Evolutionary conservation across 2,113 vertebrate species (phyloP), one percentile per base, ranked within the genome.

Genomic region (Rissa tridactyla): DNA sequence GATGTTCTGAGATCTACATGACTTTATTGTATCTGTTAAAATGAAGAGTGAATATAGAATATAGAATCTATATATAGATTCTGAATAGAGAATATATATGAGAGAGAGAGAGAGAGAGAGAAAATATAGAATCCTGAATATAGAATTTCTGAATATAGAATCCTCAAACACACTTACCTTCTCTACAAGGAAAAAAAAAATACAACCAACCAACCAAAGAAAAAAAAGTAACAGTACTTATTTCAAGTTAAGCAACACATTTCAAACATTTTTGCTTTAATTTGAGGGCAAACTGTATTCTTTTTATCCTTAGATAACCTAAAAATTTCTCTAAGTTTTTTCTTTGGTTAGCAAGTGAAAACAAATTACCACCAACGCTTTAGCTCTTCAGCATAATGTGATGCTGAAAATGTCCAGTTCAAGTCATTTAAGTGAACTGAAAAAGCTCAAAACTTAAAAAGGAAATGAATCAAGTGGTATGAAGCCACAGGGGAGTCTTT

Each of bases 141-240:
- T 26, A 52, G 51, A 26, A 8, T 52, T 52, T 52, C 13, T 40
- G 34, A 58, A 36, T 47, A 80, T 32, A 44, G 75, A 88, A 36
- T 65, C 14, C 34, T 77, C 22, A 76, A 52, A 86, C 15, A 58
- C 13, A 57, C 9, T 21, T 55, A 57, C 10, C 13, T 70, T 69
- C 10, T 8, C 13, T 15, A 15, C 17, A 64, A 29, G 14, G 16
- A 3, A 36, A 61, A 46, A 75, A 20, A 20, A 1, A 0, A 2
- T 7, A 27, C 11, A 62, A 27, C 1, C 22, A 76, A 61, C 1
- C 4, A 65, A 54, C 5, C 0, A 57, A 61, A 25, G 1, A 11
- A n/a, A 26, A 32, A 60, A 5, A 46, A 55, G 9, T n/a, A 29
- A 7, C 9, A 22, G 5, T n/a, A 80, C 4, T 65, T 57, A 32